These are phyloP conservation scores for Prosapia bicincta DNA, from an alignment of 2,888 invertebrate species.

Conservation along the genomic window DNA sequence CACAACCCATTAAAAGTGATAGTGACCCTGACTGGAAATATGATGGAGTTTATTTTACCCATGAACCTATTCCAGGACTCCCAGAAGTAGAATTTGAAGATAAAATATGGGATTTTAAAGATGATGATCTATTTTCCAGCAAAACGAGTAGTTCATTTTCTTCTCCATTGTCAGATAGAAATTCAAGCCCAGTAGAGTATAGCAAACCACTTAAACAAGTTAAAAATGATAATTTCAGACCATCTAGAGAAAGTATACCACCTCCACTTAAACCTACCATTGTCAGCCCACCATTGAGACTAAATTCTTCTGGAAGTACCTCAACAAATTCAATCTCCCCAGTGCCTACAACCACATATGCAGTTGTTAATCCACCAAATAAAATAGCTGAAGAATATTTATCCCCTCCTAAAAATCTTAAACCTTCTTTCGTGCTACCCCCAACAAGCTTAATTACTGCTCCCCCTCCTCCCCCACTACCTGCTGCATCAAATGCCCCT, in stretches of 20 bases:
- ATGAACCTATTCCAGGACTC: conserved; percentile 73
- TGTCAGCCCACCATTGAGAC: background rate
- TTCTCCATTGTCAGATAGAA: conserved; percentile 8
- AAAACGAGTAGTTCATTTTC: conserved; percentile 19
- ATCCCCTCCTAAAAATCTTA: background rate
- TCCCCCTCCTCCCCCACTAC: background rate
- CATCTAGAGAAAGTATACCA: background rate
- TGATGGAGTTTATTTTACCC: conserved; percentile 77
- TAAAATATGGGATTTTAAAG: conserved; percentile 70
- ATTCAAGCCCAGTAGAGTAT: background rate
- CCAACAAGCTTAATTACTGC: background rate
- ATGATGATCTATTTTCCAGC: conserved; percentile 48
- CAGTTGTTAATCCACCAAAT: background rate
- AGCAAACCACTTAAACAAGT: background rate
- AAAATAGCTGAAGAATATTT: background rate
- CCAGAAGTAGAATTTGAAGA: conserved; percentile 77
- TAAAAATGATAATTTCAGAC: background rate
- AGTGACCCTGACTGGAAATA: conserved; percentile 63
- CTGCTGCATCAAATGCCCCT: background rate
- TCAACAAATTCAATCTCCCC: background rate
- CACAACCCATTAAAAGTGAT: conserved; percentile 40
- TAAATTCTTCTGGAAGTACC: conserved; percentile 1
- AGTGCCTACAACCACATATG: background rate
- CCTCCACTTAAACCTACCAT: background rate
- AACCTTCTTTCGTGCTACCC: background rate